Evolutionary conservation across 2,113 vertebrate genomes (phyloP).

Genomic region (Pristiophorus japonicus): DNA sequence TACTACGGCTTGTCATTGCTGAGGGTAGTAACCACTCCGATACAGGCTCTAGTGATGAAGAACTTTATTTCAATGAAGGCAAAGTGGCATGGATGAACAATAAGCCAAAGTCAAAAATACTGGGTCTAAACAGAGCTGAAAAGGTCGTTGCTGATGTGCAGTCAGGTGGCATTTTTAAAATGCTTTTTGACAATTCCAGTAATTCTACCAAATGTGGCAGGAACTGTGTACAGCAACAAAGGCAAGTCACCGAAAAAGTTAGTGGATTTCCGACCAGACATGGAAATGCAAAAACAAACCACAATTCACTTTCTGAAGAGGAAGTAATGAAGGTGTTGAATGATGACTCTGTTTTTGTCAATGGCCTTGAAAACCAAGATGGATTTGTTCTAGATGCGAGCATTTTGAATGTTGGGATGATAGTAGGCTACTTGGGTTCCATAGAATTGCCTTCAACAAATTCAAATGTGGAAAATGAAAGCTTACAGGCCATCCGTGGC

Average conservation of each 20-base stretch:
- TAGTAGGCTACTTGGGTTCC: constrained; percentile 91
- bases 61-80: constrained; percentile 70
- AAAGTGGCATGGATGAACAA: constrained; percentile 69
- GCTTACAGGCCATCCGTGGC: constrained; percentile 88
- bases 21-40: constrained; percentile 68
- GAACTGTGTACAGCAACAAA: constrained; percentile 58
- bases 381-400: constrained; percentile 71
- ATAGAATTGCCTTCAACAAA: constrained; percentile 86
- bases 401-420: constrained; percentile 91
- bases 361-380: constrained; percentile 57
- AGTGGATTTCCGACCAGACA: constrained; percentile 50
- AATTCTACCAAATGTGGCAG: constrained; percentile 65
- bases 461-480: constrained; percentile 79
- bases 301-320: constrained; percentile 66
- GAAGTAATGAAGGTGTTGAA: constrained; percentile 63
- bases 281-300: constrained; percentile 50
- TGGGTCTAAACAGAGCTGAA: constrained; percentile 89
- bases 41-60: constrained; percentile 89
- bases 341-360: constrained; percentile 69
- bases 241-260: constrained; percentile 65
- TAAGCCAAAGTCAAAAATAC: constrained; percentile 76
- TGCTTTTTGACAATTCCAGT: constrained; percentile 87
- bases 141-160: constrained; percentile 91
- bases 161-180: constrained; percentile 88
- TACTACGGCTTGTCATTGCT: constrained; percentile 76